phyloP scores from a whole-genome alignment of 1,140 invertebrate species.

The Trichogramma pretiosum region DNA sequence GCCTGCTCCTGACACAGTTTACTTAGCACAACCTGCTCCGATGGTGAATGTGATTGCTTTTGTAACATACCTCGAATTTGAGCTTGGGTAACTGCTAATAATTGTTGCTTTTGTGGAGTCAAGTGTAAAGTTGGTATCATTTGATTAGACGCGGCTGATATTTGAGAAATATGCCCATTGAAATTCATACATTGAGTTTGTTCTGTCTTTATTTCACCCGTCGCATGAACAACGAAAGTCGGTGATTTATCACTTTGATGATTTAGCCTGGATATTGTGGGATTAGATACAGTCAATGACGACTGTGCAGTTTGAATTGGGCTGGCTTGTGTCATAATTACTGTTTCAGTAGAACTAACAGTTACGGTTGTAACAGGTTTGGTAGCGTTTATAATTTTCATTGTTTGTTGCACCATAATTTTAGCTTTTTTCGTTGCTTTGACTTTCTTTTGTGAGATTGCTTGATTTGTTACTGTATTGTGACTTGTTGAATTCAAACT shows the following conservation, averaged over 20 bases:
- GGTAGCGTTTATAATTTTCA: slow-evolving; percentile 30
- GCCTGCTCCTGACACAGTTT: slow-evolving; percentile 48
- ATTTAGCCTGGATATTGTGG: too few species aligned
- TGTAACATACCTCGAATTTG: slow-evolving; percentile 44
- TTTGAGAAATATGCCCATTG: too few species aligned
- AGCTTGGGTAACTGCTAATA: slow-evolving; percentile 42
- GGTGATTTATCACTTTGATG: too few species aligned
- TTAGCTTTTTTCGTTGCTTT: slow-evolving; percentile 39
- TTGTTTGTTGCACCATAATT: slow-evolving; percentile 26
- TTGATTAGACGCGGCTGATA: too few species aligned
- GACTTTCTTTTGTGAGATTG: slow-evolving; percentile 31
- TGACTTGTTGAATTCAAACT: slow-evolving; percentile 5
- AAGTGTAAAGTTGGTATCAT: slow-evolving; percentile 39
- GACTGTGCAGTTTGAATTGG: too few species aligned
- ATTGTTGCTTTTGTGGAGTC: slow-evolving; percentile 37
- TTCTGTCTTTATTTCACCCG: too few species aligned
- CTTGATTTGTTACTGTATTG: slow-evolving; percentile 13
- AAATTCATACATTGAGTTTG: too few species aligned
- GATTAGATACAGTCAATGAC: too few species aligned
- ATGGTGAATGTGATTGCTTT: slow-evolving; percentile 37
- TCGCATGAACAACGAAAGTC: too few species aligned
- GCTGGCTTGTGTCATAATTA: slow-evolving; percentile 18
- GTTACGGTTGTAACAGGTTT: slow-evolving; percentile 29
- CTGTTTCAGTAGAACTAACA: slow-evolving; percentile 5
- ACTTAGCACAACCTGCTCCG: slow-evolving; percentile 41